A percentile compares a stretch with the other conserved stretches of the same genome.
These are phyloP conservation scores for Ornithorhynchus anatinus DNA, from an alignment of 2,113 vertebrate genomes.

Conservation along the genomic window DNA sequence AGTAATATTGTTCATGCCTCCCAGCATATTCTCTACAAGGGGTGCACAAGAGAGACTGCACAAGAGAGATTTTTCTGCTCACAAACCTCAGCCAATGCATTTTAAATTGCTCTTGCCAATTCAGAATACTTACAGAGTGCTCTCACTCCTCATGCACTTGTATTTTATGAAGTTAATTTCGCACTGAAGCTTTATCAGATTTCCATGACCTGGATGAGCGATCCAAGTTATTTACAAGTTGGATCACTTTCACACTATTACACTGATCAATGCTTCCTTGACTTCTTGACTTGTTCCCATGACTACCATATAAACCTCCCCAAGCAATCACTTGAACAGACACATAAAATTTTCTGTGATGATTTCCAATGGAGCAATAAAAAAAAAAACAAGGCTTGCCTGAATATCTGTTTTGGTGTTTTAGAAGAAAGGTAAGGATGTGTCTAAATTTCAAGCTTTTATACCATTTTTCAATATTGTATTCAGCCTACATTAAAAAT, in stretches of 20 bases:
- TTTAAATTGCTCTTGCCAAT: no score
- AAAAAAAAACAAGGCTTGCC: conserved; percentile 59
- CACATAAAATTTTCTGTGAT: conserved; percentile 60
- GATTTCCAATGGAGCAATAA: conserved; percentile 55
- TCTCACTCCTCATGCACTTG: conserved; percentile 20
- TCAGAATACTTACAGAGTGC: conserved; percentile 6
- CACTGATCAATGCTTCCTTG: conserved; percentile 53
- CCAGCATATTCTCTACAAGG: no score
- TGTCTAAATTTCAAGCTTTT: conserved; percentile 10
- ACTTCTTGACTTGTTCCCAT: conserved; percentile 56
- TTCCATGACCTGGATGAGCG: conserved; percentile 32
- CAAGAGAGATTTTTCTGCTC: no score
- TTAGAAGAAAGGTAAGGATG: conserved; percentile 17
- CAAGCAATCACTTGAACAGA: conserved; percentile 52
- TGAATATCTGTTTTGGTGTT: conserved; percentile 27
- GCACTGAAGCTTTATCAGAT: conserved; percentile 36
- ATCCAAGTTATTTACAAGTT: conserved; percentile 56
- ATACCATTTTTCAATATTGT: background rate
- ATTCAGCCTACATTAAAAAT: background rate
- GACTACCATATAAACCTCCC: conserved; percentile 58
- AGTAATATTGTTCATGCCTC: no score
- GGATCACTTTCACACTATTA: conserved; percentile 42
- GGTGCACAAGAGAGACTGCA: no score
- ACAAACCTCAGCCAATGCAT: no score
- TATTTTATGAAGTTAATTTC: conserved; percentile 42